Evolutionary conservation across 1,140 invertebrate genomes (phyloP), one percentile per base, ranked within the genome.

Genomic region (Drosophila nikananu): DNA sequence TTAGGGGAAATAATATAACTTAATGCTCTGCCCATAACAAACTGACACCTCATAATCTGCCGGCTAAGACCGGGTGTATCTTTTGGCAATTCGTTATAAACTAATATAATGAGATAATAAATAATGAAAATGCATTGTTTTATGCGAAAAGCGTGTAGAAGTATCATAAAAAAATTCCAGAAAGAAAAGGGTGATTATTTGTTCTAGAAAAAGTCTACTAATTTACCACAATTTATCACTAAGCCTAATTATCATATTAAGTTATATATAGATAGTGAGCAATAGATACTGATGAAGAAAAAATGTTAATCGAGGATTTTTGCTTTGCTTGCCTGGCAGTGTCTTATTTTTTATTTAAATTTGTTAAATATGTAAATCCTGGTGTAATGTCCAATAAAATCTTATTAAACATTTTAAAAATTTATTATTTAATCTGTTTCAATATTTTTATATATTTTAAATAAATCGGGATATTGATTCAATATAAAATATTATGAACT

Each of bases 11-110:
- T 46, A 46, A 54, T 66, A 66, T 44, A 67, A 67, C 30, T 67
- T 67, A 66, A 71, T 41, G 21, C 62, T 7, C 35, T 21, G 27
- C 12, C 21, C 39, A 65, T 70, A 70, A 51, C 42, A 30, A 27
- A 37, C 49, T 68, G 67, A 71, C 67, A 71, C 63, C 67, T 55
- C 23, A 37, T 71, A 71, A 71, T 30, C 63, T 54, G 19, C 5
- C 23, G n/a, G n/a, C 39, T 37, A 30, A 66, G 19, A 54, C 21
- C 17, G 15, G 21, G 23, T 37, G 23, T 46, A 51, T 44, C 39
- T 44, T 67, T 52, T 52, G 15, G 60, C 64, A 13, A 39, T 23
- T 30, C 5, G 30, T 21, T 46, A 55, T 71, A 44, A 54, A 71
- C 17, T 54, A 46, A 64, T 52, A 46, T 17, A 54, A 15, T 3